Evolutionary conservation across 2,113 vertebrate genomes (phyloP), one percentile per base, ranked within the genome.

Genomic region (Onychorhynchus coronatus): DNA sequence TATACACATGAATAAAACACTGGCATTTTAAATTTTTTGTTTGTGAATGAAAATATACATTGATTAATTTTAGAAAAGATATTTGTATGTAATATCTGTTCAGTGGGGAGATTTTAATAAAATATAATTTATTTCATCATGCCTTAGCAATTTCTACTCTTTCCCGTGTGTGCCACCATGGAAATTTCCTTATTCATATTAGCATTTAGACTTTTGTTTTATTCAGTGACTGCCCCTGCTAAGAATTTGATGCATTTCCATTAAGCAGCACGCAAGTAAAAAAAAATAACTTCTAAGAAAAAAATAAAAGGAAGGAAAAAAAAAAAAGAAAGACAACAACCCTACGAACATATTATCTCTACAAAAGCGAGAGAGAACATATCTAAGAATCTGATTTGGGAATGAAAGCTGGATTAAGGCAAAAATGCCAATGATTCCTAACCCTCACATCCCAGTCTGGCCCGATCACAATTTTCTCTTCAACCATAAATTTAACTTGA

Each of bases 191-290:
- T 92, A 91, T 70, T 92, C 65, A 78, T 70, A 75, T 92, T 95
- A 93, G 44, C 50, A 93, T 86, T 96, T 90, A 94, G 67, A 88
- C 59, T 73, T 85, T 93, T 95, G 47, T 93, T 96, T 95, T 91
- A 89, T 95, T 91, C 86, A 95, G 70, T 81, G 61, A 68, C 76
- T 91, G 28, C 42, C 39, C 89, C 61, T 87, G 42, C 33, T 89
- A 95, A 95, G 76, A 86, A 95, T 65, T 91, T 89, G 52, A 82
- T 95, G 25, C 39, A 77, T 90, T 94, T 79, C 75, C 59, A 86
- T 84, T 92, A 93, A 71, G 52, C 14, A 75, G 11, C 33, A 82
- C 25, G 68, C 30, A 83, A 67, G 8, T 67, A 78, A 87, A 78
- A 78, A 19, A 67, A 95, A 93, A 67, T 24, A 81, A 63, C 14